Percentiles rank a stretch among this genome's conserved stretches.
These are phyloP conservation scores for Fistularia tabacaria DNA, from an alignment of 2,797 vertebrate species.

Conservation along the genomic window DNA sequence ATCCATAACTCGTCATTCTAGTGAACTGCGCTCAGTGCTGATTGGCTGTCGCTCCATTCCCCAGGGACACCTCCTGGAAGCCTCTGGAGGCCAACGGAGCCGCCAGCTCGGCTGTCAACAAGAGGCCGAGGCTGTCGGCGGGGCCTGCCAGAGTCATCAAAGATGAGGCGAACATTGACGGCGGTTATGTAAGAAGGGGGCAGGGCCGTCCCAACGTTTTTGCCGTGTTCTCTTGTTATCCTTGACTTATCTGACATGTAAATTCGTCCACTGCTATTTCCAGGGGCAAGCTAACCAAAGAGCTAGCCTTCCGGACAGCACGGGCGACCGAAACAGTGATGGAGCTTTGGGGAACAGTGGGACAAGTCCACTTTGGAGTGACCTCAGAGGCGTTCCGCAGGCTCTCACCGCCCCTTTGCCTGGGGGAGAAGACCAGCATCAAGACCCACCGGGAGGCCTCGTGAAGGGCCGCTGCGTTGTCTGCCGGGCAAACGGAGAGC, in stretches of 20 bases:
- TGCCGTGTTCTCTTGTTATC: too few relatives aligned
- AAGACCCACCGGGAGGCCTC: slow-evolving; percentile 16
- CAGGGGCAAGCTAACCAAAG: slow-evolving; percentile 44
- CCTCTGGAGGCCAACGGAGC: slow-evolving; percentile 26
- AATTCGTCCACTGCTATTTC: slow-evolving; percentile 5
- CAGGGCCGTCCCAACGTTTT: too few relatives aligned
- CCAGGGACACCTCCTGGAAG: slow-evolving; percentile 53
- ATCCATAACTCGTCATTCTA: not conserved
- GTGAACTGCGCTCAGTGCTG: slow-evolving; percentile 2
- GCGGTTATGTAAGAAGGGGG: slow-evolving; percentile 46
- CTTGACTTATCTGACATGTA: too few relatives aligned
- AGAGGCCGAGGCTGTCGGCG: slow-evolving; percentile 51
- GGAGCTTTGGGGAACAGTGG: slow-evolving; percentile 14
- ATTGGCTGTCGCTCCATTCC: slow-evolving; percentile 20
- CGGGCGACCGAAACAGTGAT: slow-evolving; percentile 40
- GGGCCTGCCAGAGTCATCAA: slow-evolving; percentile 63
- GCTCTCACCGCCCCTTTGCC: not conserved
- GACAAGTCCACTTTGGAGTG: slow-evolving; percentile 9
- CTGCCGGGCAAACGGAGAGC: slow-evolving; percentile 80
- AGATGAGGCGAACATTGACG: slow-evolving; percentile 62
- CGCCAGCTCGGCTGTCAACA: slow-evolving; percentile 42
- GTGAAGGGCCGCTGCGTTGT: slow-evolving; percentile 82
- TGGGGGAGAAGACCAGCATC: slow-evolving; percentile 10
- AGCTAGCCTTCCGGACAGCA: slow-evolving; percentile 64
- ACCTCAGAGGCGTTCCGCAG: not conserved